phyloP scores from a whole-genome alignment of 2,888 invertebrate genomes.

The Ormia ochracea region DNA sequence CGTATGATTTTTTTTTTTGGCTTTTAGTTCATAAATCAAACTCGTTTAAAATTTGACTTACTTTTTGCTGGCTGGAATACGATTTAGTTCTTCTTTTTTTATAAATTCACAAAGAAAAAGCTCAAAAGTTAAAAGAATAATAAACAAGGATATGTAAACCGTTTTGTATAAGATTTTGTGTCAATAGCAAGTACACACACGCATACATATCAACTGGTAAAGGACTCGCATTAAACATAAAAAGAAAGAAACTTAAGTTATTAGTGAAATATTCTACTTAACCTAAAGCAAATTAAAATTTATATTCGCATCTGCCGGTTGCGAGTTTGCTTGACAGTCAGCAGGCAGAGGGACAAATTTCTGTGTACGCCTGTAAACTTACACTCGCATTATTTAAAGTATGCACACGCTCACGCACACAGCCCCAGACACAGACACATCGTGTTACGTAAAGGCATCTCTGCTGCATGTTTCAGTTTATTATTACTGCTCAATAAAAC shows the following conservation, averaged over 20 bases:
- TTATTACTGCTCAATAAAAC: constrained; percentile 36
- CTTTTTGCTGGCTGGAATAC: not conserved
- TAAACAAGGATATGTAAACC: constrained; percentile 34
- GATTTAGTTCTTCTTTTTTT: constrained; percentile 10
- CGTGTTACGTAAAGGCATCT: not conserved
- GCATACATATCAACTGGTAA: not conserved
- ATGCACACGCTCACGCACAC: not conserved
- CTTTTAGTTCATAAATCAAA: too few species aligned
- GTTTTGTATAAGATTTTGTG: constrained; percentile 25
- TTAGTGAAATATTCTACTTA: constrained; percentile 47
- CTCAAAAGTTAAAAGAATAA: constrained; percentile 53
- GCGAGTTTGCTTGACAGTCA: not conserved
- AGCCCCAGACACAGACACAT: not conserved
- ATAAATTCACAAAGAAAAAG: constrained; percentile 52
- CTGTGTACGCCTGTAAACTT: not conserved
- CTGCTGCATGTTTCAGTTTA: constrained; percentile 5
- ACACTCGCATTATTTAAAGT: not conserved
- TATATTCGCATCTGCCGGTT: not conserved
- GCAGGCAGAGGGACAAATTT: not conserved
- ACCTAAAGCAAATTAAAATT: constrained; percentile 56
- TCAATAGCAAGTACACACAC: constrained; percentile 26
- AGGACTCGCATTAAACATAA: constrained; percentile 13
- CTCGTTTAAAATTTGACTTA: too few species aligned
- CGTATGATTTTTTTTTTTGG: too few species aligned
- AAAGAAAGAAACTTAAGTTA: constrained; percentile 38